Base-by-base conservation (phyloP, 2,888 invertebrate species). In the Hydriomena furcata region DNA sequence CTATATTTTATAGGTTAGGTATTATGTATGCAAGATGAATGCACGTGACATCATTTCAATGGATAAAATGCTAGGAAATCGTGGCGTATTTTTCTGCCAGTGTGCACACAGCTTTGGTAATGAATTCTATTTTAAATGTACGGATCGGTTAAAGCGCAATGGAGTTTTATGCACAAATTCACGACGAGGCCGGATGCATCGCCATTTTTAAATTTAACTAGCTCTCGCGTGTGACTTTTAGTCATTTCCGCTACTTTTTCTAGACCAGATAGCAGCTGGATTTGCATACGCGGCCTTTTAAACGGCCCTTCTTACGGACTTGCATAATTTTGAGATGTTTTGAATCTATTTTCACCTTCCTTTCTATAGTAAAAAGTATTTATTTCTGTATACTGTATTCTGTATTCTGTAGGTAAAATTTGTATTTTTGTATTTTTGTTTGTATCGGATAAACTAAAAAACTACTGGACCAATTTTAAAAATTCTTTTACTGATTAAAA, bases 141-240 rank as follows among this genome's bases (percentile, higher is more conserved):
- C 84, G 27, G 84, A 88, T 89, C 84, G 82, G 79, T 79, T 81
- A 84, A 84, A 79, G 82, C 77, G 73, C 74, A 73, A 80, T 84
- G 84, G 86, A 88, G 82, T 89, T 89, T 90, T 89, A 89, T 88
- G 90, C 81, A 83, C 84, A 86, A 88, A 86, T 80, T 82, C 79
- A 73, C 76, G 71, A 28, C 58, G 61, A 54, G 73, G 74, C 77
- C 73, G 66, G 61, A 78, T 82, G 63, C 60, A 65, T 67, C 43
- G 74, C 74, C 85, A 84, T 84, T 85, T 84, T 85, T 79, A 66
- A 80, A 76, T 48, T 56, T 49, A 43, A 43, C 42, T 43, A 43
- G 42, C 42, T 43, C 42, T 34, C 17, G 30, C 45, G 45, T 45
- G 36, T 12, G 37, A 50, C 43, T 50, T 50, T 43, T 34, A 41